These are phyloP conservation scores for Cladopsammia gracilis DNA, from an alignment of 64 coral and sea anemone genomes.

Conservation along the genomic window DNA sequence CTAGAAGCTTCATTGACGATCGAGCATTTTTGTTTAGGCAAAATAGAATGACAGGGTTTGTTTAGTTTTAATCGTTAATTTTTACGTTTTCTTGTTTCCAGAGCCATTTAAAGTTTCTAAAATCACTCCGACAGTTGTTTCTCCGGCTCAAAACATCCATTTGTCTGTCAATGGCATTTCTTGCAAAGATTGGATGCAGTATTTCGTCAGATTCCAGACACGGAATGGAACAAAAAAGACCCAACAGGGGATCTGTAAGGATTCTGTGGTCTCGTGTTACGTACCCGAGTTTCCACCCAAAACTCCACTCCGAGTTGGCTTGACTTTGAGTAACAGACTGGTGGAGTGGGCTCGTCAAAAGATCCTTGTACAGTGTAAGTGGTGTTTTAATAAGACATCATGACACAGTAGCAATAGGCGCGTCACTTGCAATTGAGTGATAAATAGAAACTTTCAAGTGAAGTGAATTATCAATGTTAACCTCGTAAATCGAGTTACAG, in stretches of 20 bases:
- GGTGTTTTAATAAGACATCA: not conserved
- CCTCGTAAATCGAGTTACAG: too few species aligned
- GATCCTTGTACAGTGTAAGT: slow-evolving; percentile 74
- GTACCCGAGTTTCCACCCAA: slow-evolving; percentile 70
- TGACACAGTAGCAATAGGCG: too few species aligned
- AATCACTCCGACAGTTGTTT: slow-evolving; percentile 67
- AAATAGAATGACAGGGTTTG: too few species aligned
- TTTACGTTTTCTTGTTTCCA: not conserved
- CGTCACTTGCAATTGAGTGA: too few species aligned
- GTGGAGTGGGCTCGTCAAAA: slow-evolving; percentile 76
- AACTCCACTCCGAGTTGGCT: slow-evolving; percentile 77
- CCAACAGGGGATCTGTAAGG: slow-evolving; percentile 75
- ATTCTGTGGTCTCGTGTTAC: slow-evolving; percentile 74
- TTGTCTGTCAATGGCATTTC: slow-evolving; percentile 74
- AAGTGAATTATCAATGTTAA: too few species aligned
- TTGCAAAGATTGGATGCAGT: slow-evolving; percentile 77
- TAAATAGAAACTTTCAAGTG: too few species aligned
- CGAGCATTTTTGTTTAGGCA: too few species aligned
- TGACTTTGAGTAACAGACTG: slow-evolving; percentile 81
- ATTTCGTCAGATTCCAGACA: slow-evolving; percentile 77
- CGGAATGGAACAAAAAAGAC: slow-evolving; percentile 73
- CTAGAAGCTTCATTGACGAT: too few species aligned
- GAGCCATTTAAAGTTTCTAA: slow-evolving; percentile 77
- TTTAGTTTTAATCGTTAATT: not conserved
- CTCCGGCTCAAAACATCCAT: slow-evolving; percentile 49